Base-by-base conservation (phyloP, 2,113 vertebrate species). In the Formicarius rufipectus region DNA sequence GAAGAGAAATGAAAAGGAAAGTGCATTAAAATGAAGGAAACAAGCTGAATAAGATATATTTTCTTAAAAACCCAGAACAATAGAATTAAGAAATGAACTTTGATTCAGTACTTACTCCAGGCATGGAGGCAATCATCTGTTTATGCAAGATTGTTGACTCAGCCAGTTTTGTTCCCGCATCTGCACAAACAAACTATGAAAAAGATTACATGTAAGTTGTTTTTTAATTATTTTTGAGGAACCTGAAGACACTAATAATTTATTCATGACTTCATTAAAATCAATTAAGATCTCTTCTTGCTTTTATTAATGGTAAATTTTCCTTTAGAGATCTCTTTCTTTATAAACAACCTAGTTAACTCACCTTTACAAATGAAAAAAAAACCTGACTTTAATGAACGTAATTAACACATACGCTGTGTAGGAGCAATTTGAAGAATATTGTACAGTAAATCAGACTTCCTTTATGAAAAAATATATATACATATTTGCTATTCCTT, bases 61-160 rank as follows among this genome's bases (percentile, higher is more conserved):
- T 81, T 81, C 50, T 1, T 3, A 62, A 78, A 84, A 37, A 81
- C 31, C 31, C 24, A 68, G 10, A 40, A 75, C 7, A 87, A 2
- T 9, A 89, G 83, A 88, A 80, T 39, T 47, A 75, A 77, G 42
- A 74, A 40, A 59, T 53, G 31, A 25, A 53, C 24, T 80, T 83
- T 63, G 53, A 67, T 87, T 91, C 68, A 93, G 81, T 94, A 98
- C 99, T 99, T 97, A 99, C 99, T 96, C 98, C 99, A 50, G 99
- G 99, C 89, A 99, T 90, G 24, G 99, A 99, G 17, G 98, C 96
- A 86, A 99, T 99, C 99, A 99, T 99, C 98, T 99, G 99, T 97
- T 99, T 99, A 96, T 99, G 99, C 82, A 99, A 98, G 97, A 99
- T 99, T 81, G 99, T 99, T 68, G 99, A 99, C 96, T 99, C 99